Evolutionary conservation across 2,888 invertebrate genomes (phyloP).

Genomic region (Catocala nupta): DNA sequence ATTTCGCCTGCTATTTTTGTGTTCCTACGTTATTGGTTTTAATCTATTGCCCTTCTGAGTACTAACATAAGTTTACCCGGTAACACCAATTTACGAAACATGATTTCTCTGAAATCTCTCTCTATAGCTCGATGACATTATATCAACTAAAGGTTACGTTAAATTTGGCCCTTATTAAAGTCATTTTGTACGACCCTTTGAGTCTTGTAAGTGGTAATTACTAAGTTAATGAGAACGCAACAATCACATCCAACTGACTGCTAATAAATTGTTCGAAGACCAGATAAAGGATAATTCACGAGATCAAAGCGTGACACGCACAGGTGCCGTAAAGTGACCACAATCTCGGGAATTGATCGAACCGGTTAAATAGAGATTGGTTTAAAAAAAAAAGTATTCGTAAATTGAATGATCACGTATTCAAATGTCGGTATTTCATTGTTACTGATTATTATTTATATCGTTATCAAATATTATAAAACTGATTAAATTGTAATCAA

Average conservation of each 20-base stretch:
- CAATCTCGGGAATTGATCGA: background rate
- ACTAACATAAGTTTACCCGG: too few relatives aligned
- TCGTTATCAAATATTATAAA: too few relatives aligned
- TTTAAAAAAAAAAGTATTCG: too few relatives aligned
- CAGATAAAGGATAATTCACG: conserved; percentile 67
- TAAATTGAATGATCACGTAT: too few relatives aligned
- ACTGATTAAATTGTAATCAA: too few relatives aligned
- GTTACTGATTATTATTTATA: too few relatives aligned
- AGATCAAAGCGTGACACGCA: conserved; percentile 71
- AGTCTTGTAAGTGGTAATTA: conserved; percentile 48
- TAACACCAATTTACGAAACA: too few relatives aligned
- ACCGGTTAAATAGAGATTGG: too few relatives aligned
- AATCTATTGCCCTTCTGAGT: too few relatives aligned
- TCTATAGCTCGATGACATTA: background rate
- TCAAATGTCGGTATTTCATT: too few relatives aligned
- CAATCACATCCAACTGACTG: conserved; percentile 46
- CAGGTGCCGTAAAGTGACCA: conserved; percentile 60
- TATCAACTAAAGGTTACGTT: conserved; percentile 5
- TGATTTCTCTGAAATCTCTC: background rate
- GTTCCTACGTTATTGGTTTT: too few relatives aligned
- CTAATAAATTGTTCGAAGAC: conserved; percentile 36
- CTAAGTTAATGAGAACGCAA: conserved; percentile 49
- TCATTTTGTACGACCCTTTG: conserved; percentile 40
- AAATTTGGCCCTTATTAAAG: conserved; percentile 31
- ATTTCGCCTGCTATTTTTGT: too few relatives aligned